These are phyloP conservation scores for Labeo rohita DNA, from an alignment of 2,113 vertebrate species.

Conservation along the genomic window DNA sequence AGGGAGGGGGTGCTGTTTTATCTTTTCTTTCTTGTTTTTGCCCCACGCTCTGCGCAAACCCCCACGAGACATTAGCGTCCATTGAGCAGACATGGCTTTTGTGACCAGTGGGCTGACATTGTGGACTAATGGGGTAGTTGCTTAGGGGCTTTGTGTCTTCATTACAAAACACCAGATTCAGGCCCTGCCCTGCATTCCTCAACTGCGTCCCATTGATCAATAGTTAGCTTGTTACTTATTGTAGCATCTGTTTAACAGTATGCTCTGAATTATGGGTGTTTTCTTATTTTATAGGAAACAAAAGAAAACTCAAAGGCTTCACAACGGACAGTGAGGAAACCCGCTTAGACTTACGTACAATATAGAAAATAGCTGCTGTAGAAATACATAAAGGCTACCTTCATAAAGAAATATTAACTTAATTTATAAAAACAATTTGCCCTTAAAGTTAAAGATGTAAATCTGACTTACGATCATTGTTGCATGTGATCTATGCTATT, in stretches of 20 bases:
- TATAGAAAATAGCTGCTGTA: not conserved
- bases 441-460: too few relatives aligned
- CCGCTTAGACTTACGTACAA: not conserved
- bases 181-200: not conserved
- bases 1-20: constrained; percentile 34
- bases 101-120: constrained; percentile 19
- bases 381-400: not conserved
- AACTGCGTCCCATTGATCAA: not conserved
- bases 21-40: constrained; percentile 24
- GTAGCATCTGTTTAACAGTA: not conserved
- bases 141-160: constrained; percentile 34
- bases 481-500: too few relatives aligned
- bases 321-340: not conserved
- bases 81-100: constrained; percentile 55
- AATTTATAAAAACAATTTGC: too few relatives aligned
- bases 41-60: not conserved
- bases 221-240: not conserved
- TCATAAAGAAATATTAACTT: not conserved
- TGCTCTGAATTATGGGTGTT: not conserved
- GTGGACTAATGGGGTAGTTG: constrained; percentile 24
- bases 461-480: too few relatives aligned
- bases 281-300: not conserved
- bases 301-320: not conserved
- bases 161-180: constrained; percentile 5
- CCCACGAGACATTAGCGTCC: constrained; percentile 40